Conservation (phyloP, 2,888 invertebrate species). For the Trissolcus japonicus region DNA sequence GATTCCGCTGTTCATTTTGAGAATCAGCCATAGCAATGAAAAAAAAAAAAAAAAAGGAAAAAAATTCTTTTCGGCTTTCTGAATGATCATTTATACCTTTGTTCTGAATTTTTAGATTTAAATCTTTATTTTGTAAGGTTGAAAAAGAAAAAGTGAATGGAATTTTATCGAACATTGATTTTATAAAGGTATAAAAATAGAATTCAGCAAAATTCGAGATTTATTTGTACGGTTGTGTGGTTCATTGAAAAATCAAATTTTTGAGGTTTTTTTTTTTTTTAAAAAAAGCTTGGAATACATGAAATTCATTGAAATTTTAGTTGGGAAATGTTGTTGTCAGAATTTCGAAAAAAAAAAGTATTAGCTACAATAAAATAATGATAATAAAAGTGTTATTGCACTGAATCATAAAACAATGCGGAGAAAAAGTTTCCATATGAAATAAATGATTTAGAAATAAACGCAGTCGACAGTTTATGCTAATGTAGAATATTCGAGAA, state of each 20-base stretch:
- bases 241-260: too few relatives aligned
- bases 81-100: conserved; percentile 1
- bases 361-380: background rate
- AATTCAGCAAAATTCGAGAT: too few relatives aligned
- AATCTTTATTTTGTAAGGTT: too few relatives aligned
- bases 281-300: too few relatives aligned
- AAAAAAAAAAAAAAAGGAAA: background rate
- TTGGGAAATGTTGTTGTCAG: background rate
- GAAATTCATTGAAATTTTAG: too few relatives aligned
- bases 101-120: background rate
- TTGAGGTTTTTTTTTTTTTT: too few relatives aligned
- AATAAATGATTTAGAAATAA: conserved; percentile 24
- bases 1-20: background rate
- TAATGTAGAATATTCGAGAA: conserved; percentile 60
- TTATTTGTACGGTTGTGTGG: too few relatives aligned
- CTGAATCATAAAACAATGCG: background rate
- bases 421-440: background rate
- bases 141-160: too few relatives aligned
- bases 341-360: background rate
- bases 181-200: too few relatives aligned
- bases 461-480: conserved; percentile 46
- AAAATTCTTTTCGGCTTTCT: too few relatives aligned
- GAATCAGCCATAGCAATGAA: background rate
- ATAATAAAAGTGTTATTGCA: background rate
- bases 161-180: too few relatives aligned